Evolutionary conservation across 2,888 invertebrate genomes (phyloP).

Genomic region (Gisinianus flammeolus): DNA sequence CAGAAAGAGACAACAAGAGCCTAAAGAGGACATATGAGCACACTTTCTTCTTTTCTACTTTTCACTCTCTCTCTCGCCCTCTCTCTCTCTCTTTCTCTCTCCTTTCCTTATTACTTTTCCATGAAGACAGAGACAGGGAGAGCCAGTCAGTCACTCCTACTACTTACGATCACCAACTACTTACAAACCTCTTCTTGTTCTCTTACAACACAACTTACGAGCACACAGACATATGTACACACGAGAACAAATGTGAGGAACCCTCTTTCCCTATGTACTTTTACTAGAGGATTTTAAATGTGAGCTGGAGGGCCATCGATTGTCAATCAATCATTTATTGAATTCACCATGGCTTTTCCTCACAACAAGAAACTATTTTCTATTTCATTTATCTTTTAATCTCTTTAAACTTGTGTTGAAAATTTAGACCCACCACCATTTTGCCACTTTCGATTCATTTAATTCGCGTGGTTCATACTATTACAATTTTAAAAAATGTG

Average conservation of each 20-base stretch:
- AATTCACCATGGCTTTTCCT: conserved; percentile 54
- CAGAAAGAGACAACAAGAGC: too few species aligned
- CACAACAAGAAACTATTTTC: not conserved
- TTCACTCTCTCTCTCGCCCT: not conserved
- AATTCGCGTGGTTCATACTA: too few species aligned
- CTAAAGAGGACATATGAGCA: not conserved
- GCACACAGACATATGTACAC: not conserved
- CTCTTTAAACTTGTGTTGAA: too few species aligned
- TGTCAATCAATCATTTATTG: conserved; percentile 59
- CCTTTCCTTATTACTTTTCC: not conserved
- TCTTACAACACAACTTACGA: conserved; percentile 9
- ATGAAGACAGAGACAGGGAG: conserved; percentile 4
- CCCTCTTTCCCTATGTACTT: too few species aligned
- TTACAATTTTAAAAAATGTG: too few species aligned
- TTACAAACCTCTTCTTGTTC: not conserved
- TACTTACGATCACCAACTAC: not conserved
- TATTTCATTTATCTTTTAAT: not conserved
- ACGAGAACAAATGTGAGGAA: too few species aligned
- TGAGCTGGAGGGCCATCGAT: conserved; percentile 52
- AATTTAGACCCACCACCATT: too few species aligned
- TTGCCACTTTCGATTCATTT: too few species aligned
- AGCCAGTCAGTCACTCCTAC: conserved; percentile 37
- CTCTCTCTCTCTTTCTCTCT: not conserved
- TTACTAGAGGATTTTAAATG: too few species aligned
- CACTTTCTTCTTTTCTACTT: not conserved